These are phyloP conservation scores for Phocides pigmalion DNA, from an alignment of 1,140 invertebrate species.

Conservation along the genomic window DNA sequence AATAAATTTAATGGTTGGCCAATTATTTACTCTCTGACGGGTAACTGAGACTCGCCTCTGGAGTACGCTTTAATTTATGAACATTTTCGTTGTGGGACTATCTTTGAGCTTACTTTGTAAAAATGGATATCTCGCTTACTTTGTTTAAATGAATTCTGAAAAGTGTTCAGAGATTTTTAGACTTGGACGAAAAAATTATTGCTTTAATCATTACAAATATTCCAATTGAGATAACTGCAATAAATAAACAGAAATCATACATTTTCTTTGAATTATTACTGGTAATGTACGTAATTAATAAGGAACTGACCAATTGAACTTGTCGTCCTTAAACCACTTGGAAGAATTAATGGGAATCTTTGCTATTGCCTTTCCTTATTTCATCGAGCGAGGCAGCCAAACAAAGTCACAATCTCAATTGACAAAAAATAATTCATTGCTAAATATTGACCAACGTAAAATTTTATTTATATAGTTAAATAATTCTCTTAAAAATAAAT, in stretches of 20 bases:
- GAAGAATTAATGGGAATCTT: not conserved
- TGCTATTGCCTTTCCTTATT: no score
- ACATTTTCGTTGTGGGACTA: conserved; percentile 13
- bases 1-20: conserved; percentile 63
- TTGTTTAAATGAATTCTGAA: not conserved
- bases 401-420: no score
- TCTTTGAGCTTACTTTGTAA: conserved; percentile 33
- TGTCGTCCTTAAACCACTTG: not conserved
- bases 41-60: conserved; percentile 57
- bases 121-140: conserved; percentile 31
- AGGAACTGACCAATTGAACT: not conserved
- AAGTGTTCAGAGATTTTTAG: not conserved
- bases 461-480: no score
- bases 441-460: no score
- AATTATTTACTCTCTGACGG: conserved; percentile 68
- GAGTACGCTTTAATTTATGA: conserved; percentile 42
- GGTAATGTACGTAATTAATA: not conserved
- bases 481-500: no score
- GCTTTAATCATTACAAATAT: no score
- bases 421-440: no score
- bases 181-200: not conserved
- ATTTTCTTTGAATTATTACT: no score
- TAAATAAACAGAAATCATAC: no score
- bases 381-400: no score
- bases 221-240: no score